Percentiles rank a stretch among this genome's conserved stretches.
Conservation (phyloP, 2,797 vertebrate species). For the Crax fasciolata region DNA sequence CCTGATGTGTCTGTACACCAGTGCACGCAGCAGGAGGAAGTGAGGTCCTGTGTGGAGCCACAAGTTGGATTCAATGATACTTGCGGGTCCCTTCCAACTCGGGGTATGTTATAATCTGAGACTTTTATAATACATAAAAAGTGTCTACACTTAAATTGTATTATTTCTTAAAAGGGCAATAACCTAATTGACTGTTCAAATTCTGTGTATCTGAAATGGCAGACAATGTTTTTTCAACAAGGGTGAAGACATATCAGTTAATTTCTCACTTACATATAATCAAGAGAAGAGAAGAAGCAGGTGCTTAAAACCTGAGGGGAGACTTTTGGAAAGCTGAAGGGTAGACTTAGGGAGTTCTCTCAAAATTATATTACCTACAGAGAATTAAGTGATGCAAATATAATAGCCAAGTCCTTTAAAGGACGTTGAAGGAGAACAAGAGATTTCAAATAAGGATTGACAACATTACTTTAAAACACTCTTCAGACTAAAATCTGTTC, state of each 20-base stretch:
- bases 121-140: not conserved
- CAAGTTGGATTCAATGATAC: too few species aligned
- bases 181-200: not conserved
- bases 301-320: not conserved
- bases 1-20: too few species aligned
- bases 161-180: not conserved
- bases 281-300: not conserved
- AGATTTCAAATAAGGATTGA: slow-evolving; percentile 77
- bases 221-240: not conserved
- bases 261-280: not conserved
- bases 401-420: not conserved
- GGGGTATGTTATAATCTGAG: not conserved
- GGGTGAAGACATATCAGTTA: rapidly evolving
- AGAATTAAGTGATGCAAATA: slow-evolving; percentile 11
- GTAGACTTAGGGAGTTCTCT: not conserved
- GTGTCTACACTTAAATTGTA: not conserved
- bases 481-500: slow-evolving; percentile 75
- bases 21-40: too few species aligned
- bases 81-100: too few species aligned
- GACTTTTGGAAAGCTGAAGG: not conserved
- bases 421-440: slow-evolving; percentile 62
- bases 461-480: slow-evolving; percentile 72
- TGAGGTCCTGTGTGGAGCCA: too few species aligned
- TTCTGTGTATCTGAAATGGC: not conserved
- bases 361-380: not conserved